Evolutionary conservation across 1,140 invertebrate genomes (phyloP).

Genomic region (Bombus polaris): DNA sequence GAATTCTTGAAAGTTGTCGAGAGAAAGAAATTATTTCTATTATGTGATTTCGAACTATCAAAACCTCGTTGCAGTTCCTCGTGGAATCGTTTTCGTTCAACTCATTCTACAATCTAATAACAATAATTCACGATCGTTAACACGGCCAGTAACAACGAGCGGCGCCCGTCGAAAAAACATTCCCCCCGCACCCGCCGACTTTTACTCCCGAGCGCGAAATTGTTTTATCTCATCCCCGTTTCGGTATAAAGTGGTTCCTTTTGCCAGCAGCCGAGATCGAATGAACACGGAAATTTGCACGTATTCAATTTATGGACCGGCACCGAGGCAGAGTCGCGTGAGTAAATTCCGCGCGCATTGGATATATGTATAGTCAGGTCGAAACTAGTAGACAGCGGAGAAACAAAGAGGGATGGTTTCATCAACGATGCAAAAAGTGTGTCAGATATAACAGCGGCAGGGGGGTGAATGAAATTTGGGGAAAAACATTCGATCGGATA

Average conservation of each 20-base stretch:
- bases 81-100: not conserved
- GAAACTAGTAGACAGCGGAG: not conserved
- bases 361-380: not conserved
- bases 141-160: no score
- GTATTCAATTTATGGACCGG: conserved; percentile 10
- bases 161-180: no score
- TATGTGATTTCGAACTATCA: not conserved
- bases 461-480: not conserved
- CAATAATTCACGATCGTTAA: not conserved
- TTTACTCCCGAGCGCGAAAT: not conserved
- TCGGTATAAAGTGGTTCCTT: not conserved
- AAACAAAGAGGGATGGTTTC: not conserved
- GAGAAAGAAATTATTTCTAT: not conserved
- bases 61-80: not conserved
- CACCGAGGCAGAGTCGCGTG: not conserved
- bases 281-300: not conserved
- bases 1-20: not conserved
- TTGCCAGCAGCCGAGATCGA: not conserved
- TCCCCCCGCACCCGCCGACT: accelerated
- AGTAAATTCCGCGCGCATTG: not conserved
- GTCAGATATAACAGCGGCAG: not conserved
- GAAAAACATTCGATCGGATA: not conserved
- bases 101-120: not conserved
- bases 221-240: not conserved
- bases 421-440: conserved; percentile 15